Percentiles rank a stretch among this genome's conserved stretches.
These are phyloP conservation scores for Lagria hirta DNA, from an alignment of 2,888 invertebrate genomes.

Conservation along the genomic window DNA sequence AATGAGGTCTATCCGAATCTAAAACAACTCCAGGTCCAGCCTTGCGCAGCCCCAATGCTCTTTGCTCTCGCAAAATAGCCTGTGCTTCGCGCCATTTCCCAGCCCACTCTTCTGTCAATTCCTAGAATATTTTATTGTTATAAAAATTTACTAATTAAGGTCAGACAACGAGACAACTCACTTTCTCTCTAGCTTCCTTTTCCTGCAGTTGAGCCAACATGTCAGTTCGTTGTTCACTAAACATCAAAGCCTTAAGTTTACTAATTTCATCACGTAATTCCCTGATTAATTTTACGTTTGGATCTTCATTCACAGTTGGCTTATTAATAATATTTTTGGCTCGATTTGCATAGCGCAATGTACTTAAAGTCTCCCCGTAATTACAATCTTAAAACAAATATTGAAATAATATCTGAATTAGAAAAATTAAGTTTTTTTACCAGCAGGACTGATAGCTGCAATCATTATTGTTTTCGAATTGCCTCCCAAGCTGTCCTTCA, in stretches of 20 bases:
- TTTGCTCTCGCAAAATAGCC: slow-evolving; percentile 84
- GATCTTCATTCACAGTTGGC: slow-evolving; percentile 87
- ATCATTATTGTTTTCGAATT: slow-evolving; percentile 93
- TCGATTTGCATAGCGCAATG: slow-evolving; percentile 82
- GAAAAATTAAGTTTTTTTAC: slow-evolving; percentile 29
- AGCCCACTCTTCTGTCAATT: slow-evolving; percentile 86
- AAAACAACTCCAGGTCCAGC: slow-evolving; percentile 86
- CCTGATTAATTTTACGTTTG: slow-evolving; percentile 83
- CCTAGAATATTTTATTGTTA: slow-evolving; percentile 40
- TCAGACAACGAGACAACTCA: too few species aligned
- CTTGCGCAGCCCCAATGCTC: slow-evolving; percentile 81
- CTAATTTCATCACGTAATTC: slow-evolving; percentile 84
- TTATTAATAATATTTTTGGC: slow-evolving; percentile 91
- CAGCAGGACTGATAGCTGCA: slow-evolving; percentile 67
- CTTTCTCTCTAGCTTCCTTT: slow-evolving; percentile 88
- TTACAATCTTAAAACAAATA: slow-evolving; percentile 73
- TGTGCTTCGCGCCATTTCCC: slow-evolving; percentile 93
- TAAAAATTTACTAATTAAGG: too few species aligned
- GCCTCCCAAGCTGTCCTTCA: slow-evolving; percentile 86
- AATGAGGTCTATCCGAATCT: slow-evolving; percentile 89
- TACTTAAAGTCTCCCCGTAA: slow-evolving; percentile 84
- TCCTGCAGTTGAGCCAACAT: slow-evolving; percentile 83
- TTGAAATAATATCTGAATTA: too few species aligned
- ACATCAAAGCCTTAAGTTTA: slow-evolving; percentile 74
- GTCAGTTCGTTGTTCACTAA: slow-evolving; percentile 61